phyloP scores from a whole-genome alignment of 2,797 vertebrate species.

The Sarcoramphus papa region DNA sequence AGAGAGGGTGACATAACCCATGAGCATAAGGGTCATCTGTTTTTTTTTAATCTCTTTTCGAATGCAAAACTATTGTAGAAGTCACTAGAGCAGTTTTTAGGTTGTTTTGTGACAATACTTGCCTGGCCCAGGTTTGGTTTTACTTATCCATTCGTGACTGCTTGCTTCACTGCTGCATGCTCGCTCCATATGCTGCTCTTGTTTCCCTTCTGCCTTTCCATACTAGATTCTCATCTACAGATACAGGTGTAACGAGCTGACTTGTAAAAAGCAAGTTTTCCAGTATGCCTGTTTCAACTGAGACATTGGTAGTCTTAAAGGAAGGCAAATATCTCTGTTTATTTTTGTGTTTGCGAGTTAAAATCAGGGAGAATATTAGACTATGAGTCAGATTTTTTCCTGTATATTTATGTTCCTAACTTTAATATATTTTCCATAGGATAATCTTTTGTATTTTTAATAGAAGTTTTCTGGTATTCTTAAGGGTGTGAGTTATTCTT shows the following conservation, averaged over 20 bases:
- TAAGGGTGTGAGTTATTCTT: not conserved
- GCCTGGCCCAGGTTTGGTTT: not conserved
- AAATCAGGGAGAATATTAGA: not conserved
- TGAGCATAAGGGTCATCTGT: not conserved
- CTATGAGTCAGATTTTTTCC: not conserved
- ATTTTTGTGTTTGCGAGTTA: not conserved
- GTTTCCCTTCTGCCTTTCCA: not conserved
- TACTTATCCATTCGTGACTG: not conserved
- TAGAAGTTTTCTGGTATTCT: not conserved
- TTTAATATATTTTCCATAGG: not conserved
- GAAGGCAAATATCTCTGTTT: not conserved
- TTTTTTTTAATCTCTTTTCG: not conserved
- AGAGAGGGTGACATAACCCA: not conserved
- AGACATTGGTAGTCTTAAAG: not conserved
- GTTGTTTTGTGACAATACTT: not conserved
- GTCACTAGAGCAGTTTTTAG: not conserved
- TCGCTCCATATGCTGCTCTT: accelerated
- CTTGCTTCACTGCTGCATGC: not conserved
- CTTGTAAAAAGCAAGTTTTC: not conserved
- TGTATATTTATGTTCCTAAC: not conserved
- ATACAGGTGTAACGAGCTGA: not conserved
- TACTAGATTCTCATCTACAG: not conserved
- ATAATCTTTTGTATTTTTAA: not conserved
- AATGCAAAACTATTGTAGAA: not conserved
- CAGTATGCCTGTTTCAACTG: not conserved